These are phyloP conservation scores for Naja naja DNA, from an alignment of 2,113 vertebrate genomes.

Conservation along the genomic window DNA sequence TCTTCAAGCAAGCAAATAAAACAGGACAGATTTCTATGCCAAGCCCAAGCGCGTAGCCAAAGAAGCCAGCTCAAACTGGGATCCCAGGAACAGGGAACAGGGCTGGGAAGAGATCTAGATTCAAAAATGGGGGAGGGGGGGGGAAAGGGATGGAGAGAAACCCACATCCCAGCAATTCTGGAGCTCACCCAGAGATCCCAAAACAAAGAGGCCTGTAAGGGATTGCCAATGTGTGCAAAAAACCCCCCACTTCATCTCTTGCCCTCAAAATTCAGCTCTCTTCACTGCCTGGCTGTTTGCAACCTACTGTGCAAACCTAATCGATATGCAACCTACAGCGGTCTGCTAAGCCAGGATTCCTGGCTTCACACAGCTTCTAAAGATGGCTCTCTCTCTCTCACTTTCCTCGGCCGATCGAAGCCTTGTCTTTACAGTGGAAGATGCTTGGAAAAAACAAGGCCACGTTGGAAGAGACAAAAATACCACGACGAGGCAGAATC, in stretches of 20 bases:
- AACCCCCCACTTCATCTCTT: neutral
- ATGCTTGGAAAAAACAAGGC: neutral
- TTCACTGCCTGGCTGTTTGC: neutral
- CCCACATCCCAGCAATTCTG: neutral
- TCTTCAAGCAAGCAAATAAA: neutral
- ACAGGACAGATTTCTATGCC: neutral
- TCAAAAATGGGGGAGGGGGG: neutral
- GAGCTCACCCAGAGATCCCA: neutral
- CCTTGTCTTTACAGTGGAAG: neutral
- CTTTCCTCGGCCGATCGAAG: neutral
- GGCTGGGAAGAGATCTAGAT: neutral
- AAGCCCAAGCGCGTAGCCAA: neutral
- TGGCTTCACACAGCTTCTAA: neutral
- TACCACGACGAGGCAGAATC: slow-evolving; percentile 64
- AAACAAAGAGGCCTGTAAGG: neutral
- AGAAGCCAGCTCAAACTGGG: neutral
- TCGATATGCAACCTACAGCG: neutral
- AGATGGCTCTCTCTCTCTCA: neutral
- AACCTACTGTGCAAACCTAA: too few species aligned
- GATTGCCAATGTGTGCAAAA: neutral
- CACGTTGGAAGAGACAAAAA: slow-evolving; percentile 29
- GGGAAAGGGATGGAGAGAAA: neutral
- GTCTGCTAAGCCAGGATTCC: neutral
- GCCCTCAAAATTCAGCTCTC: neutral
- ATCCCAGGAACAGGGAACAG: neutral